Evolutionary conservation across 2,888 invertebrate genomes (phyloP), one percentile per base, ranked within the genome.

Genomic region (Pheosia gnoma): DNA sequence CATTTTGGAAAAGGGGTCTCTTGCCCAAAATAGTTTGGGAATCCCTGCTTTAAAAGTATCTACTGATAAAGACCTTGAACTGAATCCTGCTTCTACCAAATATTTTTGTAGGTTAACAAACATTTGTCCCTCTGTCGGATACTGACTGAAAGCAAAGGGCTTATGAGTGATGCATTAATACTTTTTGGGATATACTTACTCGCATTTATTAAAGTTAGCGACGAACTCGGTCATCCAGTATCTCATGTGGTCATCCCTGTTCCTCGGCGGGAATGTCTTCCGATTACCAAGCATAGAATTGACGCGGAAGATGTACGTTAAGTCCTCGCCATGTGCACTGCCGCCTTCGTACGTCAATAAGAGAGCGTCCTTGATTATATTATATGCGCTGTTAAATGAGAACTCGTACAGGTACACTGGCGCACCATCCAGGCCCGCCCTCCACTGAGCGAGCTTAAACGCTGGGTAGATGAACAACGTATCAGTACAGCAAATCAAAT

Each of bases 331-430:
- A 60, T 94, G 94, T 5, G 70, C 62, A 0, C 63, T 61, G 0
- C 63, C 59, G 37, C 91, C 93, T 3, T 85, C 80, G 11, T 90
- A 74, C 53, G 86, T 57, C n/a, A 75, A 41, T 13, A 61, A 66
- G 3, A 73, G 61, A 4, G 60, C 77, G 4, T 59, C 79, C 68
- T 91, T 90, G 39, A 93, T 83, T 1, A 89, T 70, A 1, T 88
- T 93, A 64, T 85, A 71, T 3, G 87, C 81, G 2, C 87, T 86
- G 37, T 91, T 88, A 60, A 90, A 94, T 5, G 88, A 79, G 72
- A 91, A 94, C 62, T 93, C 83, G 71, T 94, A 94, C 77, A 94
- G 74, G 63, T 86, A 94, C 0, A 88, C 82, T 0, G 92, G 90
- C 9, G 84, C 87, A 1, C 68, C 74, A 0, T 63, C 60, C 51